Conservation (phyloP, 2,797 vertebrate genomes). For the Agapornis canus region DNA sequence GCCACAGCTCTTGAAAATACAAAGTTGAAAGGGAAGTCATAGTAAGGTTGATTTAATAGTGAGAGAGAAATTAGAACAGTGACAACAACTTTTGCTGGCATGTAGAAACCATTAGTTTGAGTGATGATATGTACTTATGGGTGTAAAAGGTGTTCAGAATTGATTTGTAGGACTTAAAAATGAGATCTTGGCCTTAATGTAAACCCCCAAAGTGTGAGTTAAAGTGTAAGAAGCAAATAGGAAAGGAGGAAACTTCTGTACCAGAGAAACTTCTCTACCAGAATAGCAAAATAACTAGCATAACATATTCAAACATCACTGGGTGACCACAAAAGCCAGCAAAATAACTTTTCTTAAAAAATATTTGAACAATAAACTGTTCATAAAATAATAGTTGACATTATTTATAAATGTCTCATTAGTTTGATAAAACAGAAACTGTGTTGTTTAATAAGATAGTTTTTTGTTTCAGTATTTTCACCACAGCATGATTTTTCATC, state of each 20-base stretch:
- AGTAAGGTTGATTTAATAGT: background rate
- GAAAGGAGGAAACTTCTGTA: background rate
- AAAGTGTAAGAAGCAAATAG: background rate
- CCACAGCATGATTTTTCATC: background rate
- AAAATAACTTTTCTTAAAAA: background rate
- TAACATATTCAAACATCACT: background rate
- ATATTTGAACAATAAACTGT: background rate
- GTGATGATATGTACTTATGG: background rate
- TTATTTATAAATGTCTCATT: background rate
- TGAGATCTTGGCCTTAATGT: background rate
- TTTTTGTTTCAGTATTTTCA: background rate
- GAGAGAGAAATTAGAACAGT: background rate
- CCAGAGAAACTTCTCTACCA: background rate
- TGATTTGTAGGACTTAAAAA: conserved; percentile 8
- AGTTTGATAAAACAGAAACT: background rate
- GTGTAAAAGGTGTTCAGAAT: background rate
- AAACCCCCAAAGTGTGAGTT: background rate
- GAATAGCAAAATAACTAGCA: background rate
- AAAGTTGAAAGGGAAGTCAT: background rate
- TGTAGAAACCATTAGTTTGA: background rate
- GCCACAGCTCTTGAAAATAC: background rate
- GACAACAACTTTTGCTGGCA: background rate
- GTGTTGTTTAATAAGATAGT: background rate
- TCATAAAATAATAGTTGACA: background rate
- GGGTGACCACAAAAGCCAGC: background rate